Conservation (phyloP, 2,888 invertebrate species). For the Epistrophella euchroma region DNA sequence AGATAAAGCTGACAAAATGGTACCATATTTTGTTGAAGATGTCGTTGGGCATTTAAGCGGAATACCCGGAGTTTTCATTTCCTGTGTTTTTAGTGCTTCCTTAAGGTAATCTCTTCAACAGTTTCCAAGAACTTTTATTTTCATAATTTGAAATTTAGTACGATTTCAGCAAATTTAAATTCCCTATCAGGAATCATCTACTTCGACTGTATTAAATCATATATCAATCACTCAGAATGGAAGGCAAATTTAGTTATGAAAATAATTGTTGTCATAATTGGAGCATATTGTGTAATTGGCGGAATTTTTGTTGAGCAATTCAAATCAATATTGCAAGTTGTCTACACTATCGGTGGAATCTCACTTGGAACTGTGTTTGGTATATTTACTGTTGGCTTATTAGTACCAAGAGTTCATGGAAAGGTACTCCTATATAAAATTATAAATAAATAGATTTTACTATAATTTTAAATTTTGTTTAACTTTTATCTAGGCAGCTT, state of each 20-base stretch:
- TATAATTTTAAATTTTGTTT: not conserved
- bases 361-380: constrained; percentile 87
- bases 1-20: constrained; percentile 81
- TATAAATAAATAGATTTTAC: too few relatives aligned
- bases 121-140: not conserved
- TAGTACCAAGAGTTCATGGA: constrained; percentile 86
- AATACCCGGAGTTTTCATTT: constrained; percentile 85
- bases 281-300: constrained; percentile 86
- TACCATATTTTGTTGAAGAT: constrained; percentile 85
- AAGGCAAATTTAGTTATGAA: constrained; percentile 84
- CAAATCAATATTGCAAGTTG: constrained; percentile 84
- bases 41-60: constrained; percentile 83
- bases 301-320: constrained; percentile 81
- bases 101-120: constrained; percentile 81
- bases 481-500: constrained; percentile 77
- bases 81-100: constrained; percentile 85
- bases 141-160: constrained; percentile 4
- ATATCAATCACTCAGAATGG: constrained; percentile 79
- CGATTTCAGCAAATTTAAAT: constrained; percentile 82
- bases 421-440: constrained; percentile 47
- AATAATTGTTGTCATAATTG: constrained; percentile 81
- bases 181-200: constrained; percentile 84
- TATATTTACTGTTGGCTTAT: constrained; percentile 87
- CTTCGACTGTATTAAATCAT: constrained; percentile 84
- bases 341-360: constrained; percentile 82